These are phyloP conservation scores for Probosciger aterrimus DNA, from an alignment of 2,113 vertebrate species.

Conservation along the genomic window DNA sequence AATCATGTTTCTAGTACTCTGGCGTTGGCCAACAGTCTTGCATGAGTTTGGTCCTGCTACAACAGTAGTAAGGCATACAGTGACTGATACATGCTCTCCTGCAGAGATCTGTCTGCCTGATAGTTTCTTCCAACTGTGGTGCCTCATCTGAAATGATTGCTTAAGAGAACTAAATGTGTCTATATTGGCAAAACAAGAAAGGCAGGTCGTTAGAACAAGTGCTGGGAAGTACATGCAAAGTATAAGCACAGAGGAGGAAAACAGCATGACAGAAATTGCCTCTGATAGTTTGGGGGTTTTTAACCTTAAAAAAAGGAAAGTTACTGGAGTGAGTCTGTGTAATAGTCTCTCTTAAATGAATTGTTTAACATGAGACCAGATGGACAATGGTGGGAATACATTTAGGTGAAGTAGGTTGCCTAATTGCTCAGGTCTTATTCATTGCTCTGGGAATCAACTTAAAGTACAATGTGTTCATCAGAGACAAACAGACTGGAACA, in stretches of 20 bases:
- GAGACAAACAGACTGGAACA: background rate
- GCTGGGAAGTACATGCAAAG: background rate
- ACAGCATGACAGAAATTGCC: background rate
- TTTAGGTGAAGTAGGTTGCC: background rate
- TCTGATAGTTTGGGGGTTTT: background rate
- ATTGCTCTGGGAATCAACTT: background rate
- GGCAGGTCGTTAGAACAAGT: background rate
- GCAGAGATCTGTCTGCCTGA: background rate
- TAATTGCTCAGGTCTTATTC: slow-evolving; percentile 7
- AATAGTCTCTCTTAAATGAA: background rate
- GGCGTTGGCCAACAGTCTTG: background rate
- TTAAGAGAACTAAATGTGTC: background rate
- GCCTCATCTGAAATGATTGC: background rate
- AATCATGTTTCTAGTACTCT: background rate
- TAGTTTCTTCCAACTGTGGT: background rate
- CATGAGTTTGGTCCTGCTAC: background rate
- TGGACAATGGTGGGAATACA: background rate
- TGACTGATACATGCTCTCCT: background rate
- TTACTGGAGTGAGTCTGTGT: background rate
- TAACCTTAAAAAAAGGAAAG: background rate
- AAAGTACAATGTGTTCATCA: background rate
- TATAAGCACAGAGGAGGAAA: background rate
- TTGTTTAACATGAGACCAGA: background rate
- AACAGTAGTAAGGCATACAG: background rate
- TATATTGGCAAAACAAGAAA: background rate